phyloP scores from a whole-genome alignment of 2,888 invertebrate genomes.

The Lasioglossum zephyrum region DNA sequence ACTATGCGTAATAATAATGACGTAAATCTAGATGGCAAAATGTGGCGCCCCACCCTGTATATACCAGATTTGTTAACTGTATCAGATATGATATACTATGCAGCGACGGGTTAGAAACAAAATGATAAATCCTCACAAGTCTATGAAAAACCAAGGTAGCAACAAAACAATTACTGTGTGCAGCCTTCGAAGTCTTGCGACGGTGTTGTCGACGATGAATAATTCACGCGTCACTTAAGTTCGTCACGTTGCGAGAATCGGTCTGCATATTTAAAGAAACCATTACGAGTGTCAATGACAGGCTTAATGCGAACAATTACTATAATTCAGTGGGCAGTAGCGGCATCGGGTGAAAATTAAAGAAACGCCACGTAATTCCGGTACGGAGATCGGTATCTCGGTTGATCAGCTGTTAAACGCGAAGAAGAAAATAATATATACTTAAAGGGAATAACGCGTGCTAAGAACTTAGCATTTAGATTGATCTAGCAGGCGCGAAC shows the following conservation, averaged over 20 bases:
- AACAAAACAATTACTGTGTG: background rate
- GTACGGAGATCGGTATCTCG: background rate
- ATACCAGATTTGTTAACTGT: too few relatives aligned
- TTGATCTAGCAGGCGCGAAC: conserved; percentile 38
- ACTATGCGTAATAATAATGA: too few relatives aligned
- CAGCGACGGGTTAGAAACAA: too few relatives aligned
- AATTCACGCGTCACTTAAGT: background rate
- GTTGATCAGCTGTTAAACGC: background rate
- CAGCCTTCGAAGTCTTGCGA: background rate
- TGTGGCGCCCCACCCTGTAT: too few relatives aligned
- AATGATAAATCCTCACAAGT: background rate
- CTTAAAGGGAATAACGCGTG: conserved; percentile 6
- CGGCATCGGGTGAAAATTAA: background rate
- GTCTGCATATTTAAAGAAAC: background rate
- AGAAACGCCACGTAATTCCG: background rate
- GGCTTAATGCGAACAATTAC: background rate
- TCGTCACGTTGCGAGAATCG: background rate
- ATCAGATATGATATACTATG: too few relatives aligned
- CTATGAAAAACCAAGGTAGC: background rate
- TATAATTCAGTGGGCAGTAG: background rate
- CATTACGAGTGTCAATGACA: background rate
- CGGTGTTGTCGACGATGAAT: background rate
- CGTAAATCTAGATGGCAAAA: too few relatives aligned
- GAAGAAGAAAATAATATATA: conserved; percentile 17
- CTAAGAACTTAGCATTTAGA: conserved; percentile 20